These are phyloP conservation scores for Python bivittatus DNA, from an alignment of 2,113 vertebrate genomes.

Conservation along the genomic window DNA sequence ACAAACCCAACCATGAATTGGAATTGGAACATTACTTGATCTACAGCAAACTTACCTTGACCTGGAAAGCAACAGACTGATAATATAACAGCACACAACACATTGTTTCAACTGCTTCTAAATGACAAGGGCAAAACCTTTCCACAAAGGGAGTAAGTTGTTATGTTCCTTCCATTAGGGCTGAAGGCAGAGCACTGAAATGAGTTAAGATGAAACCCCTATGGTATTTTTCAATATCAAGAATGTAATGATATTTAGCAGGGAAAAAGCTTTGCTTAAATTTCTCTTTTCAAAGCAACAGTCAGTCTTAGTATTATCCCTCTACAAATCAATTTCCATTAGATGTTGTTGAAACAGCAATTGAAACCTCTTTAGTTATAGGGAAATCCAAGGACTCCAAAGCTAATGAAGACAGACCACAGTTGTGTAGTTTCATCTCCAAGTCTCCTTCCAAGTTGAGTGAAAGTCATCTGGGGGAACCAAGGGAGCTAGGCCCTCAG, in stretches of 20 bases:
- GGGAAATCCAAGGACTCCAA: too few relatives aligned
- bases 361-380: too few relatives aligned
- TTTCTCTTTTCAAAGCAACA: background rate
- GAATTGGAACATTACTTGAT: background rate
- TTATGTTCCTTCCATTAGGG: background rate
- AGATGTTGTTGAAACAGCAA: too few relatives aligned
- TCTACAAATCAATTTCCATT: too few relatives aligned
- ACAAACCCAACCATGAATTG: background rate
- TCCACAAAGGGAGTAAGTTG: background rate
- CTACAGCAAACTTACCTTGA: too few relatives aligned
- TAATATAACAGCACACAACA: background rate
- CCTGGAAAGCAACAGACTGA: background rate
- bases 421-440: too few relatives aligned
- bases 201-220: background rate
- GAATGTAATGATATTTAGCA: background rate
- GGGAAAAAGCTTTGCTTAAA: background rate
- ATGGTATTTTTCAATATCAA: background rate
- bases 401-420: too few relatives aligned
- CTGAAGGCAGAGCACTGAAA: background rate
- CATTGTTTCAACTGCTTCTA: background rate
- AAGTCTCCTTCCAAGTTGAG: too few relatives aligned
- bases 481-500: too few relatives aligned
- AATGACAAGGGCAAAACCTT: background rate
- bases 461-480: too few relatives aligned
- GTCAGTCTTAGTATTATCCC: background rate